A percentile compares a stretch with the other conserved stretches of the same genome.
Evolutionary conservation across 2,113 vertebrate genomes (phyloP).

Genomic region (Centrocercus urophasianus): DNA sequence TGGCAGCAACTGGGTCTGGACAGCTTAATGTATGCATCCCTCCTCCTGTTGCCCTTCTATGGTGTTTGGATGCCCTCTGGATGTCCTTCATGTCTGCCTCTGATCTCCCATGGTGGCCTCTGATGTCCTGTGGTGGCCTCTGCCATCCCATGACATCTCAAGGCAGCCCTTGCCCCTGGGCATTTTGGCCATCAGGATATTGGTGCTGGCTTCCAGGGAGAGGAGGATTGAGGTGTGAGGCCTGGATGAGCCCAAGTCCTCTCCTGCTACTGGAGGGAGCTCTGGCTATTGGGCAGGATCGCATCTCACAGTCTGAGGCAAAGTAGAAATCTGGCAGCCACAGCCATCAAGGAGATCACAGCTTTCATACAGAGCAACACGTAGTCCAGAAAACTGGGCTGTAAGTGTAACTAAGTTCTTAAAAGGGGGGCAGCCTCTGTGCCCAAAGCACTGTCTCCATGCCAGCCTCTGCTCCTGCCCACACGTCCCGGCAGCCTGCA

Average conservation of each 20-base stretch:
- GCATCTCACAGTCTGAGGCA: not conserved
- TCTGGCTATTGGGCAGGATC: not conserved
- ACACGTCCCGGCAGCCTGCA: not conserved
- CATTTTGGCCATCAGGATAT: not conserved
- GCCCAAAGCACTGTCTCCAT: not conserved
- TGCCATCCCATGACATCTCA: fast-evolving
- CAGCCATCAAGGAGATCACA: not conserved
- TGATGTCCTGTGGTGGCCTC: not conserved
- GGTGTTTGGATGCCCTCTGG: fast-evolving
- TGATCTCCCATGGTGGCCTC: not conserved
- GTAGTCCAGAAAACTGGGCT: not conserved
- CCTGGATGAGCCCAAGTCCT: not conserved
- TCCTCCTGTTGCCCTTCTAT: not conserved
- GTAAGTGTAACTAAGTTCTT: fast-evolving
- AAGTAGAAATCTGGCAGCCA: constrained; percentile 12
- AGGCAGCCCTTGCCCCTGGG: not conserved
- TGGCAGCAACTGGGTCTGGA: not conserved
- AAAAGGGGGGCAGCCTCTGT: not conserved
- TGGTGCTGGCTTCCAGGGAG: not conserved
- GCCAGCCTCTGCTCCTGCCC: not conserved
- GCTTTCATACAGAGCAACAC: not conserved
- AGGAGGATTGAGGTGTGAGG: fast-evolving
- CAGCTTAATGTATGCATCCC: not conserved
- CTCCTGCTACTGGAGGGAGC: not conserved
- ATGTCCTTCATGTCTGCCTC: fast-evolving